Percentiles rank a stretch among this genome's conserved stretches.
These are phyloP conservation scores for Antechinus flavipes DNA, from an alignment of 2,113 vertebrate species.

Conservation along the genomic window DNA sequence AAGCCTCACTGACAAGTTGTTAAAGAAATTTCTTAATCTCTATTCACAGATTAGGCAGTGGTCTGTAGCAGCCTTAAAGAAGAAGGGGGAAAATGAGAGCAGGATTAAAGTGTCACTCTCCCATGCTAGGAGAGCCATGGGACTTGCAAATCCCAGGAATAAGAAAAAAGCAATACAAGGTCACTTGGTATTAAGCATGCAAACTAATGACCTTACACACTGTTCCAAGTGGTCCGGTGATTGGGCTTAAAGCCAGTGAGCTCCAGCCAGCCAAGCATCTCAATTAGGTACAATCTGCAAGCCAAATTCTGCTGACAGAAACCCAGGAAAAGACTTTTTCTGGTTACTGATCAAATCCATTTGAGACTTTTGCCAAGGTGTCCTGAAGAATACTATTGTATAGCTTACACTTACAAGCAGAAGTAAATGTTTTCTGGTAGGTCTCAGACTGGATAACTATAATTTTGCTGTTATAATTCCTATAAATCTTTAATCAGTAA, in stretches of 20 bases:
- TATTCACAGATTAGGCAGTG: slow-evolving; percentile 82
- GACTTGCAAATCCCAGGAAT: slow-evolving; percentile 74
- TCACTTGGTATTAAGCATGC: slow-evolving; percentile 80
- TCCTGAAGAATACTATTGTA: slow-evolving; percentile 48
- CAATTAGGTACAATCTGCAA: slow-evolving; percentile 82
- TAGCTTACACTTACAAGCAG: background rate
- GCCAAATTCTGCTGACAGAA: slow-evolving; percentile 77
- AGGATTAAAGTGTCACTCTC: slow-evolving; percentile 83
- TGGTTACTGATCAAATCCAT: slow-evolving; percentile 75
- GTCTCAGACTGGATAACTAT: slow-evolving; percentile 44
- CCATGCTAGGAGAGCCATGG: slow-evolving; percentile 72
- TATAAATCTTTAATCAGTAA: background rate
- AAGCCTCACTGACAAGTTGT: slow-evolving; percentile 83
- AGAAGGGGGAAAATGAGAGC: slow-evolving; percentile 70
- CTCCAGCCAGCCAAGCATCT: slow-evolving; percentile 79
- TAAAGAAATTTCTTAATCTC: slow-evolving; percentile 88
- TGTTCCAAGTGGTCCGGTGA: slow-evolving; percentile 79
- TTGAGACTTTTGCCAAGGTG: slow-evolving; percentile 69
- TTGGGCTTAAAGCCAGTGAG: slow-evolving; percentile 80
- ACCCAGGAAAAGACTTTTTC: slow-evolving; percentile 74
- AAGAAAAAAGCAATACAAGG: slow-evolving; percentile 70
- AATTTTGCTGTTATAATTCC: slow-evolving; percentile 7
- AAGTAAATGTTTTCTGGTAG: slow-evolving; percentile 58
- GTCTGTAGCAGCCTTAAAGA: slow-evolving; percentile 74
- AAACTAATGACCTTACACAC: slow-evolving; percentile 84